Evolutionary conservation across 2,888 invertebrate species (phyloP), one percentile per base, ranked within the genome.

Genomic region (Chrysopilus asiliformis): DNA sequence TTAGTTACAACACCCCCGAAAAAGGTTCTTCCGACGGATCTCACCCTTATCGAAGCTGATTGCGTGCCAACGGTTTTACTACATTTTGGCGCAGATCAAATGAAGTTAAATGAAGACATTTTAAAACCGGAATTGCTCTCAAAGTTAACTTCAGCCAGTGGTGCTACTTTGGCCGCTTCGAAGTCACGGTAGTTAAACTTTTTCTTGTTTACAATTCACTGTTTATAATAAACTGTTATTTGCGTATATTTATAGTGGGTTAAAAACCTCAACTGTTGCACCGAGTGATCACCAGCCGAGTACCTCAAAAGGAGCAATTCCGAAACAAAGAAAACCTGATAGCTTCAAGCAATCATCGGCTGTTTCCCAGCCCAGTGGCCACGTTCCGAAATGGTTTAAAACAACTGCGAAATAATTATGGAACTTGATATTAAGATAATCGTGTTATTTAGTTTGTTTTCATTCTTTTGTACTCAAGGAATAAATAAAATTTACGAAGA

Each of bases 1-100:
- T 44, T 58, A 87, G 87, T 83, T 66, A 79, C 80, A 24, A 76
- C 86, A 12, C 90, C 91, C n/a, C 79, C 89, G 8, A 85, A 82
- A 58, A 68, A 68, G 45, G 65, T 76, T 42, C 62, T 91, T 28
- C 65, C 72, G 28, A 61, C 70, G 6, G 64, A 70, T 36, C 67
- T 67, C 46, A 72, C 74, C n/a, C 63, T 87, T 34, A 53, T 80
- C 8, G 79, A 86, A 53, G 70, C 76, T 8, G 73, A 76, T 49
- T 79, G 80, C 54, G 81, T 87, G 4, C 87, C 87, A 19, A 77
- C 78, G 46, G 82, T 81, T 13, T 68, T 80, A 37, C 57, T 87
- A 55, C 76, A 86, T 60, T 84, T 81, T 53, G 75, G 76, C 39
- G 68, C 70, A 49, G 49, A 66, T 7, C 57, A 65, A n/a, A 53